phyloP scores from a whole-genome alignment of 2,888 invertebrate genomes.

The Cephonodes hylas region DNA sequence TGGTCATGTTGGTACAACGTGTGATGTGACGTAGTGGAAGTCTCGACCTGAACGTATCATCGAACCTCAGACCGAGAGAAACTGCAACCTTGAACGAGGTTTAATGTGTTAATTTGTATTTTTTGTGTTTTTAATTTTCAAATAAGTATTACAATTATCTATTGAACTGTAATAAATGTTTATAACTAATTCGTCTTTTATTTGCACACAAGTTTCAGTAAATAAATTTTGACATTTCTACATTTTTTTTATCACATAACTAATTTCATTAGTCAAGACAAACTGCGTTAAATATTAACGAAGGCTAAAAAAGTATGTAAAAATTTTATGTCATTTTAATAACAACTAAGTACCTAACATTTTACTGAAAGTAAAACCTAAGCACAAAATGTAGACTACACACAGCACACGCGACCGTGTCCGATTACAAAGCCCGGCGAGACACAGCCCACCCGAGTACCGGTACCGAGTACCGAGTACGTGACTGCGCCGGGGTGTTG shows the following conservation, averaged over 20 bases:
- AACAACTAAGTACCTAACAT: background rate
- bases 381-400: background rate
- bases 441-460: background rate
- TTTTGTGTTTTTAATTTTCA: background rate
- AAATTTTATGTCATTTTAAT: too few species aligned
- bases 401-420: background rate
- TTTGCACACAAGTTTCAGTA: background rate
- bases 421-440: background rate
- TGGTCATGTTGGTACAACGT: slow-evolving; percentile 74
- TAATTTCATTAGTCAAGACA: too few species aligned
- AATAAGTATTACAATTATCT: background rate
- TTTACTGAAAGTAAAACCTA: background rate
- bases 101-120: background rate
- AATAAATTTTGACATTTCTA: too few species aligned
- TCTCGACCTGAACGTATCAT: slow-evolving; percentile 62
- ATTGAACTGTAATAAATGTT: background rate
- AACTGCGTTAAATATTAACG: too few species aligned
- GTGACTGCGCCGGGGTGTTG: background rate
- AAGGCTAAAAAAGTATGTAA: too few species aligned
- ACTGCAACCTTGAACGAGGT: background rate
- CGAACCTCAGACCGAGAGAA: background rate
- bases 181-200: background rate
- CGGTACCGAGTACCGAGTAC: background rate
- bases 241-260: too few species aligned
- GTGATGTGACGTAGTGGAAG: slow-evolving; percentile 81